Evolutionary conservation across 2,113 vertebrate species (phyloP).

Genomic region (Cottus gobio): DNA sequence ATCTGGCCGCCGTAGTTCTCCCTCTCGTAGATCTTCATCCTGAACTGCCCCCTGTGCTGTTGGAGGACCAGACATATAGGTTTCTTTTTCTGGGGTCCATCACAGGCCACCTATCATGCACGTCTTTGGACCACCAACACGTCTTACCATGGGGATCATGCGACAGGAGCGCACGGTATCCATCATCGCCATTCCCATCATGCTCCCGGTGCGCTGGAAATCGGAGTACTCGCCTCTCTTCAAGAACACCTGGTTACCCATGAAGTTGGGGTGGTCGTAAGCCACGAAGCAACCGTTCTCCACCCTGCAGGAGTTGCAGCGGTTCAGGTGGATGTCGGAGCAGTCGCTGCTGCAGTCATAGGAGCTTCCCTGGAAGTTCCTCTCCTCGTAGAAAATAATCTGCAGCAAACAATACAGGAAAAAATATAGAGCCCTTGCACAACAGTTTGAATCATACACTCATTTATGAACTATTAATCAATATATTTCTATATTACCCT

Average conservation of each 20-base stretch:
- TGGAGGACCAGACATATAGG: not conserved
- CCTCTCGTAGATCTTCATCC: conserved; percentile 80
- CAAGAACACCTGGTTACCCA: conserved; percentile 74
- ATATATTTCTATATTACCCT: conserved; percentile 56
- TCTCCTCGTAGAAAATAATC: conserved; percentile 81
- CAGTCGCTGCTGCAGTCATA: conserved; percentile 75
- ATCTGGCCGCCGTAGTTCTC: conserved; percentile 81
- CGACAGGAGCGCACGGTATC: conserved; percentile 76
- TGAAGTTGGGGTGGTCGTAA: conserved; percentile 70
- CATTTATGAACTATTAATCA: too few species aligned
- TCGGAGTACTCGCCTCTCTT: conserved; percentile 75
- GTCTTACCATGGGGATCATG: conserved; percentile 72
- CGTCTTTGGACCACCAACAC: not conserved
- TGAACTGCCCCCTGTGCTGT: conserved; percentile 78
- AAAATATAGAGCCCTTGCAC: not conserved
- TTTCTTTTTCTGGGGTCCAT: not conserved
- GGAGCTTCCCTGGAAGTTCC: conserved; percentile 78
- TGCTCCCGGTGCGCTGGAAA: conserved; percentile 61
- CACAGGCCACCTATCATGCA: not conserved
- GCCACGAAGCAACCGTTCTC: conserved; percentile 77
- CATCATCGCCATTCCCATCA: conserved; percentile 51
- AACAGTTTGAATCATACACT: too few species aligned
- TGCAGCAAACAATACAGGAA: conserved; percentile 41
- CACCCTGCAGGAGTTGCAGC: conserved; percentile 75
- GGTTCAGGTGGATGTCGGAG: conserved; percentile 72